phyloP scores from a whole-genome alignment of 2,888 invertebrate species.

The Aphodius granarius region DNA sequence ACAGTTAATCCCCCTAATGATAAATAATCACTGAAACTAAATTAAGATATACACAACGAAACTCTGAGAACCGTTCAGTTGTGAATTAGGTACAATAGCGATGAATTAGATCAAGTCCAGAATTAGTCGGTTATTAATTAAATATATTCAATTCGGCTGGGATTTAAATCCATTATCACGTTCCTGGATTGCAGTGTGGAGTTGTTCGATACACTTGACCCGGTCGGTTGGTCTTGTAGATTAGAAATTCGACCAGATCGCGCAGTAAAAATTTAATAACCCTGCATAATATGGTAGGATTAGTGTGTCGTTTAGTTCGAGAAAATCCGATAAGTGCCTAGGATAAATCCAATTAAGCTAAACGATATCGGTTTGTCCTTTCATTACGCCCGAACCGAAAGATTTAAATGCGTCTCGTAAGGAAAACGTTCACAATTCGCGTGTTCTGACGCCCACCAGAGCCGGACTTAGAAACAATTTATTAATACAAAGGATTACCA shows the following conservation, averaged over 20 bases:
- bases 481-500: background rate
- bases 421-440: background rate
- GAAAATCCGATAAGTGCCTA: background rate
- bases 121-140: background rate
- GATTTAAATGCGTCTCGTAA: background rate
- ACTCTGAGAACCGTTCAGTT: background rate
- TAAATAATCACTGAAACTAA: background rate
- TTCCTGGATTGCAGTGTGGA: background rate
- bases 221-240: background rate
- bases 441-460: background rate
- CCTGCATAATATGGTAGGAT: background rate
- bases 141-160: background rate
- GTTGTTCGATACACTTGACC: background rate
- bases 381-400: background rate
- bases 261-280: background rate
- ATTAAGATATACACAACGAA: background rate
- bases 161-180: background rate
- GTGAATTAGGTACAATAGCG: background rate
- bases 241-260: background rate
- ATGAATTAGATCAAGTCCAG: background rate
- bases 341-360: constrained; percentile 5
- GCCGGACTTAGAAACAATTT: background rate
- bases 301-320: background rate
- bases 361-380: constrained; percentile 4
- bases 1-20: background rate